Conservation (phyloP, 2,113 vertebrate species). For the Anguilla japonica region DNA sequence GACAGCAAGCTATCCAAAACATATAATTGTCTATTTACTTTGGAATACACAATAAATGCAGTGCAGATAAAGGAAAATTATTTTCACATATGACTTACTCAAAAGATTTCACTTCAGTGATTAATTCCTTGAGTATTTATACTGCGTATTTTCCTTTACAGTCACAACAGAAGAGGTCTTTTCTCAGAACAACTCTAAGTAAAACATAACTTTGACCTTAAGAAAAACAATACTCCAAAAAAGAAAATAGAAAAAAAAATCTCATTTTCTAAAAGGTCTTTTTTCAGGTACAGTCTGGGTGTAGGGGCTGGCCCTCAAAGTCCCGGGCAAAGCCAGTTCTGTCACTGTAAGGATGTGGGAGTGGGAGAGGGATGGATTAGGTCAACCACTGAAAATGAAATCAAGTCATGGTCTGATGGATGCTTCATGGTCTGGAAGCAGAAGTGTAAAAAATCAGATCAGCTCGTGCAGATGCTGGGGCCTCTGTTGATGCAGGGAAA, state of each 20-base stretch:
- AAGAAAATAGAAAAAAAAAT: background rate
- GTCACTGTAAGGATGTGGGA: background rate
- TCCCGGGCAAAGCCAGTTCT: conserved; percentile 19
- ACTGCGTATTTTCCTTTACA: conserved; percentile 17
- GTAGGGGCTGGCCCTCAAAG: conserved; percentile 31
- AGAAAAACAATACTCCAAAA: background rate
- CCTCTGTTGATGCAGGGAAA: background rate
- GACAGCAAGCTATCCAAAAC: conserved; percentile 27
- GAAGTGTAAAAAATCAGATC: conserved; percentile 40
- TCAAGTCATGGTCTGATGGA: conserved; percentile 50
- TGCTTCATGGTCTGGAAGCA: conserved; percentile 41
- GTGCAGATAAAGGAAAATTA: conserved; percentile 45
- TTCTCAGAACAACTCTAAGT: background rate
- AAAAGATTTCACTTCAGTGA: conserved; percentile 38
- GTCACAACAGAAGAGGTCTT: background rate
- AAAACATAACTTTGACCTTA: background rate
- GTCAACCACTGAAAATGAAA: conserved; percentile 45
- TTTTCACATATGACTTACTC: conserved; percentile 35
- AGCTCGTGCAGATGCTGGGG: conserved; percentile 8
- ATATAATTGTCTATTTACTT: conserved; percentile 39
- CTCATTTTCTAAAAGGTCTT: background rate
- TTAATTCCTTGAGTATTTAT: conserved; percentile 29
- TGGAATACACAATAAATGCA: conserved; percentile 38
- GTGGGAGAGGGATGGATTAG: conserved; percentile 36
- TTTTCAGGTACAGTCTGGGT: conserved; percentile 15